Base-by-base conservation (phyloP, 2,113 vertebrate genomes). In the Parus major region DNA sequence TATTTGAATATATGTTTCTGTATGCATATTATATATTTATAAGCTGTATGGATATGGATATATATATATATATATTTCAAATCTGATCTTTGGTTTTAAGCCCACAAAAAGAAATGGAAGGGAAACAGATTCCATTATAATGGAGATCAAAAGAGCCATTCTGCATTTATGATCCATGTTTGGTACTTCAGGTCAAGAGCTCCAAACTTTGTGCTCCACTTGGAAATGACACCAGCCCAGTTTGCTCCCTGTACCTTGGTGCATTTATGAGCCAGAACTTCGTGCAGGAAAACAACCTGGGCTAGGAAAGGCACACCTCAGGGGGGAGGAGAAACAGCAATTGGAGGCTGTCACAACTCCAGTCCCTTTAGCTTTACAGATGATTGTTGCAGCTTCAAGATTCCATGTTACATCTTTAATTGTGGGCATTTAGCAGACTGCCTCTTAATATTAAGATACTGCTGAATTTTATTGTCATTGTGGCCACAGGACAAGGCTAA, bases 401-500 rank as follows among this genome's bases (percentile, higher is more conserved):
- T 97, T 96, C 93, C 94, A 90, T 46, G 93, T 93, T 95, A 95
- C 81, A 88, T 96, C 90, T 97, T 97, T 97, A 98, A 98, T 96
- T 96, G 96, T 66, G 81, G 93, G 82, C 92, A 96, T 97, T 98
- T 98, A 98, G 93, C 92, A 97, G 82, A 88, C 88, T 97, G 92
- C 82, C 93, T 97, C 83, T 96, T 96, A 96, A 96, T 96, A 97
- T 96, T 97, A 96, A 97, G 96, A 97, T 86, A 95, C 90, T 97
- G 97, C 95, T 97, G 97, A 96, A 95, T 98, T 98, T 98, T 96
- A 97, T 97, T 97, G 97, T 97, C 97, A 97, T 10, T 94, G 97
- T 97, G 97, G 96, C 97, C 97, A 98, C 95, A 98, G 97, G 97
- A 98, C 95, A 97, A 97, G 97, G 96, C 98, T 97, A 98, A 98